Evolutionary conservation across 2,113 vertebrate species (phyloP).

Genomic region (Seriola rivoliana): DNA sequence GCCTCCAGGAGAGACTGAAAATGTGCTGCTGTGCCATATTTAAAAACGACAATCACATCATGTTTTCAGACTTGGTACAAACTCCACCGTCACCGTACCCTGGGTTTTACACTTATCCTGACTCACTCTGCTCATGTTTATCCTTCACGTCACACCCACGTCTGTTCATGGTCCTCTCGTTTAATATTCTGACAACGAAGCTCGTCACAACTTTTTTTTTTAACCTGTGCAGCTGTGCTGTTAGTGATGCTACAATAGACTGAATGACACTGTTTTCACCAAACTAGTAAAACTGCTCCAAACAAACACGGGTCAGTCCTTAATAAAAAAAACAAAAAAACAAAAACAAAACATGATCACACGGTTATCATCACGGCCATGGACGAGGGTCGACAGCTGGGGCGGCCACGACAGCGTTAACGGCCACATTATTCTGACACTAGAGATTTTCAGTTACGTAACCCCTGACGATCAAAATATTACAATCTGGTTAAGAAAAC

Average conservation of each 20-base stretch:
- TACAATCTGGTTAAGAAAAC: conserved; percentile 39
- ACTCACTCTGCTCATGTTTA: background rate
- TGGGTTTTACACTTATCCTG: no score
- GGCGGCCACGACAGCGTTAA: conserved; percentile 8
- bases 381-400: conserved; percentile 14
- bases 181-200: background rate
- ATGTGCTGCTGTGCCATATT: background rate
- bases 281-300: background rate
- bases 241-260: background rate
- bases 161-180: background rate
- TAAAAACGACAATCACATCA: background rate
- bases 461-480: conserved; percentile 32
- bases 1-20: background rate
- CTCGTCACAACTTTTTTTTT: background rate
- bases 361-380: background rate
- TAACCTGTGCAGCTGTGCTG: background rate
- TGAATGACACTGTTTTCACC: background rate
- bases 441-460: conserved; percentile 31
- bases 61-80: background rate
- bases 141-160: background rate
- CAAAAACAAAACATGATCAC: background rate
- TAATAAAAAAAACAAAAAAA: no score
- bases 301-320: background rate
- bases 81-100: no score
- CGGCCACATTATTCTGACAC: background rate